Percentiles rank a stretch among this genome's conserved stretches.
These are phyloP conservation scores for Mixornis gularis DNA, from an alignment of 2,113 vertebrate genomes.

Conservation along the genomic window DNA sequence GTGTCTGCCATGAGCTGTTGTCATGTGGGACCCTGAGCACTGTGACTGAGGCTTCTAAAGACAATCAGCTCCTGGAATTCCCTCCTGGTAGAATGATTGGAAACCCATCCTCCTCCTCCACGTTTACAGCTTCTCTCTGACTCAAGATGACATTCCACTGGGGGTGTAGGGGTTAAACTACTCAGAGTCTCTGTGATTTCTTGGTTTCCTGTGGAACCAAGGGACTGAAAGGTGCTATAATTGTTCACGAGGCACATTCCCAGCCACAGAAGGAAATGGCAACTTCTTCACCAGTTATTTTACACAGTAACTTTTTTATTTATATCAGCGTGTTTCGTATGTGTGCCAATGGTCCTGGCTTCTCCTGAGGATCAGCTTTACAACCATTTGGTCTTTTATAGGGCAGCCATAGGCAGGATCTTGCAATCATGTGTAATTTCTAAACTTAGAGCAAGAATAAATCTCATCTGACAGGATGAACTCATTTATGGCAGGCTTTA, in stretches of 20 bases:
- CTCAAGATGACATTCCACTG: not conserved
- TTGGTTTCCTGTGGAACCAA: not conserved
- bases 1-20: not conserved
- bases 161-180: not conserved
- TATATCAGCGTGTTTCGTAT: slow-evolving; percentile 45
- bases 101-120: not conserved
- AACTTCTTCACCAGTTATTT: slow-evolving; percentile 15
- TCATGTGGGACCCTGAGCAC: not conserved
- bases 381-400: not conserved
- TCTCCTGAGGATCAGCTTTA: not conserved
- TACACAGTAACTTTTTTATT: slow-evolving; percentile 46
- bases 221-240: slow-evolving; percentile 42
- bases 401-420: not conserved
- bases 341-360: slow-evolving; percentile 17
- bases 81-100: not conserved
- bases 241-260: slow-evolving; percentile 9
- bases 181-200: not conserved
- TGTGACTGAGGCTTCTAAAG: not conserved
- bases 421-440: not conserved
- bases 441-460: not conserved
- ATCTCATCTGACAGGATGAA: not conserved
- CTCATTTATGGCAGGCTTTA: slow-evolving; percentile 29
- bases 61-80: slow-evolving; percentile 6
- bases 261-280: not conserved
- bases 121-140: not conserved